A percentile compares a stretch with the other conserved stretches of the same genome.
phyloP scores from a whole-genome alignment of 2,888 invertebrate species.

The Cephus pygmeus region DNA sequence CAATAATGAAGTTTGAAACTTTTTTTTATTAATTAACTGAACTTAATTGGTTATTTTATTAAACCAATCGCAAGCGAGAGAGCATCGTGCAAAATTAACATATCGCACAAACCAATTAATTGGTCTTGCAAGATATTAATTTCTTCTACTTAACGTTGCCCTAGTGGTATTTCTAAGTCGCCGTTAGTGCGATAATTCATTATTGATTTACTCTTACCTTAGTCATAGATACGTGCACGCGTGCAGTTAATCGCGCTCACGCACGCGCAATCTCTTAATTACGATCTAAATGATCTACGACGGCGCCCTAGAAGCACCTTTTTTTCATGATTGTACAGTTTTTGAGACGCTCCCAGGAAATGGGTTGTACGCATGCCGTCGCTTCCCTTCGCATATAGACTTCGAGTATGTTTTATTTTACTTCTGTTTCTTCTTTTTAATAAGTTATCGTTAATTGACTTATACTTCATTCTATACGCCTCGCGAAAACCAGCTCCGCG shows the following conservation, averaged over 20 bases:
- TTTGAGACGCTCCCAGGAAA: slow-evolving; percentile 31
- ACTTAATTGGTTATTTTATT: background rate
- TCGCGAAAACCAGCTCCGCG: slow-evolving; percentile 17
- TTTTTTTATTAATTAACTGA: background rate
- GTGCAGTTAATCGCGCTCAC: background rate
- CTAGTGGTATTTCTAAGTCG: slow-evolving; percentile 12
- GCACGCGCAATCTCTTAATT: background rate
- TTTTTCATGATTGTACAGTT: slow-evolving; percentile 40
- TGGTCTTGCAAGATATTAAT: slow-evolving; percentile 18
- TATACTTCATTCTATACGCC: slow-evolving; percentile 33
- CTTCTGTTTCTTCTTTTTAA: background rate
- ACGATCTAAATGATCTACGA: slow-evolving; percentile 18
- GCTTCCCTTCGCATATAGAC: slow-evolving; percentile 19
- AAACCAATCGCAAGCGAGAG: slow-evolving; percentile 21
- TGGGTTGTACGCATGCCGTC: slow-evolving; percentile 23
- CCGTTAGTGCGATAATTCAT: slow-evolving; percentile 15
- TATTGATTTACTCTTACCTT: slow-evolving; percentile 15
- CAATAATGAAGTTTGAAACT: background rate
- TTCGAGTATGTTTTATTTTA: slow-evolving; percentile 1
- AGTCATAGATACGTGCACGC: background rate
- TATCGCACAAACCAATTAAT: slow-evolving; percentile 21
- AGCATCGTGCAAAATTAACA: slow-evolving; percentile 16
- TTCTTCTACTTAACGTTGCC: background rate
- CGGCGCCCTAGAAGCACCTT: slow-evolving; percentile 26
- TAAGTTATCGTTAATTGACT: slow-evolving; percentile 38